A percentile compares a stretch with the other conserved stretches of the same genome.
These are phyloP conservation scores for Drosophila pandora DNA, from an alignment of 1,140 invertebrate genomes.

Conservation along the genomic window DNA sequence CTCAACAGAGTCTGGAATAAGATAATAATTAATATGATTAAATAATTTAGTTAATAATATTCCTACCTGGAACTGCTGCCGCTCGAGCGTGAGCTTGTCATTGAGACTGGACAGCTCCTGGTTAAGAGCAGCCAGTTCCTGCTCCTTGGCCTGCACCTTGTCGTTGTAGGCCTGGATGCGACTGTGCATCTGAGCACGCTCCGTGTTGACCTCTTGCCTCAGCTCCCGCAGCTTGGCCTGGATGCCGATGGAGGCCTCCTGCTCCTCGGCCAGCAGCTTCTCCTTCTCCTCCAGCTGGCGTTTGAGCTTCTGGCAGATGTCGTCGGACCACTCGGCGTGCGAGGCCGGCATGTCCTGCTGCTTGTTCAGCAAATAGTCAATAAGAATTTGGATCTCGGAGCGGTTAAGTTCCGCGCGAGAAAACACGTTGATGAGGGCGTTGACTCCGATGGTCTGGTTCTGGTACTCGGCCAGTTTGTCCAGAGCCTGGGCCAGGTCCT, in stretches of 20 bases:
- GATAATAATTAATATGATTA: neutral
- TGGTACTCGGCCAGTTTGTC: constrained; percentile 74
- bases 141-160: constrained; percentile 72
- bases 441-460: constrained; percentile 84
- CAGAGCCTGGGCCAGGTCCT: constrained; percentile 67
- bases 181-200: constrained; percentile 86
- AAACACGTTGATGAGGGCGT: constrained; percentile 89
- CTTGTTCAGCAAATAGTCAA: constrained; percentile 94
- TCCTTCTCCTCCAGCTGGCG: constrained; percentile 94
- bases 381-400: constrained; percentile 93
- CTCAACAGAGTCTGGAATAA: constrained; percentile 38
- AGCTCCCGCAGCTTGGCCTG: constrained; percentile 92
- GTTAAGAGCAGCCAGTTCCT: constrained; percentile 61
- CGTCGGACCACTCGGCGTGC: constrained; percentile 93
- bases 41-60: neutral
- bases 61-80: constrained; percentile 76
- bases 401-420: constrained; percentile 91
- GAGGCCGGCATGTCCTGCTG: constrained; percentile 90
- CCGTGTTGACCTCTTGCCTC: constrained; percentile 88
- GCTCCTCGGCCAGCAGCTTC: constrained; percentile 88
- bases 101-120: constrained; percentile 73
- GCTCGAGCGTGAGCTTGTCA: constrained; percentile 73
- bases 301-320: constrained; percentile 92
- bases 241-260: constrained; percentile 88
- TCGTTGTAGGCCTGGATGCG: constrained; percentile 84